phyloP scores from a whole-genome alignment of 2,797 vertebrate genomes.

The Brachyalestes nurse region DNA sequence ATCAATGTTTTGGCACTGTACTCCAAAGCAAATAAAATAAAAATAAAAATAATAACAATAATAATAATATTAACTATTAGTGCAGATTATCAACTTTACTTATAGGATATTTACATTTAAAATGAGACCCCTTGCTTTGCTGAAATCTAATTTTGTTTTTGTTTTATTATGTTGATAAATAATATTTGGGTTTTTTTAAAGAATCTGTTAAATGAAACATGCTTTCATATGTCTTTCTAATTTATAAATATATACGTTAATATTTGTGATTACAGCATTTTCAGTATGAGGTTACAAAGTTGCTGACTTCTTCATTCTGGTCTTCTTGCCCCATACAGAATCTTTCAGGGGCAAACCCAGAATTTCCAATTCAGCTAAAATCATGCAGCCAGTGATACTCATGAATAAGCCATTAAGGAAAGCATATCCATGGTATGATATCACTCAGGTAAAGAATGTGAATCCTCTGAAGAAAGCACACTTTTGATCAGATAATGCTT shows the following conservation, averaged over 20 bases:
- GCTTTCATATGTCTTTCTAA: constrained; percentile 99
- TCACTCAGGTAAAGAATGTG: constrained; percentile 45
- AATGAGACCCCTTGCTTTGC: constrained; percentile 91
- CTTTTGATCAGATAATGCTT: not conserved
- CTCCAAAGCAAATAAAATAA: too few species aligned
- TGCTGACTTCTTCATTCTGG: constrained; percentile 84
- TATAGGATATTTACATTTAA: too few species aligned
- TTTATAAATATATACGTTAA: constrained; percentile 96
- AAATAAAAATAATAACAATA: too few species aligned
- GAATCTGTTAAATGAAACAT: constrained; percentile 99
- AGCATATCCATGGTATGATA: constrained; percentile 60
- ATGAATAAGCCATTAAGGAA: constrained; percentile 60
- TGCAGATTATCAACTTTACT: too few species aligned
- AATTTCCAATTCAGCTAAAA: constrained; percentile 84
- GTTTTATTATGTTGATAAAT: constrained; percentile 95
- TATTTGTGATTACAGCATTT: constrained; percentile 88
- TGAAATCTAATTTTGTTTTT: constrained; percentile 87
- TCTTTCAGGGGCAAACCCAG: constrained; percentile 79
- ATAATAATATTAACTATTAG: too few species aligned
- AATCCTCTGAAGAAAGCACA: constrained; percentile 37
- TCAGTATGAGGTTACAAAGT: constrained; percentile 92
- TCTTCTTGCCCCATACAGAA: constrained; percentile 84
- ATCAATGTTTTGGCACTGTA: too few species aligned
- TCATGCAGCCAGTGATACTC: constrained; percentile 57
- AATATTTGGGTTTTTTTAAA: constrained; percentile 99